These are phyloP conservation scores for Isoperla grammatica DNA, from an alignment of 2,888 invertebrate species.

Conservation along the genomic window DNA sequence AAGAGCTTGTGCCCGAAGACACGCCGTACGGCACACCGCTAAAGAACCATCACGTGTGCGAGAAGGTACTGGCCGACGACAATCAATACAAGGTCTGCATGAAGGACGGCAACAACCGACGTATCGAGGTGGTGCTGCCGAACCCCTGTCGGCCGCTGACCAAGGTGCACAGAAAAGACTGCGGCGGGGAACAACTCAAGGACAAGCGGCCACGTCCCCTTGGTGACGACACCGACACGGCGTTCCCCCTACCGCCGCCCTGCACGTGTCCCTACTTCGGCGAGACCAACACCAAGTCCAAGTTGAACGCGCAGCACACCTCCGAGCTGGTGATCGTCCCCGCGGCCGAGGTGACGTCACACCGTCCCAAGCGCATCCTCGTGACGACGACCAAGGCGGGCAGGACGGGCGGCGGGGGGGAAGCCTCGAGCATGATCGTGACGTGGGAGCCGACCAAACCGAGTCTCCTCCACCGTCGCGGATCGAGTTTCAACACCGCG, in stretches of 20 bases:
- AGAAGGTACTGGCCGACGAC: too few species aligned
- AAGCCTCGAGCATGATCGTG: constrained; percentile 42
- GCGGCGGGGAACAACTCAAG: background rate
- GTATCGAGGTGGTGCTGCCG: background rate
- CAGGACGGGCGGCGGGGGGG: constrained; percentile 21
- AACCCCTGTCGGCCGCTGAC: background rate
- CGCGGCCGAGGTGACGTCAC: constrained; percentile 41
- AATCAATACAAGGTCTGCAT: background rate
- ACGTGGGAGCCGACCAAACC: constrained; percentile 58
- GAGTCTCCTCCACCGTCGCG: constrained; percentile 40
- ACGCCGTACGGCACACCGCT: background rate
- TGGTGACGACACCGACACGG: background rate
- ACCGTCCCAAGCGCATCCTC: constrained; percentile 44
- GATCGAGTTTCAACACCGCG: constrained; percentile 60
- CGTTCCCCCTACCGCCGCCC: constrained; percentile 58
- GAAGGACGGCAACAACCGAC: constrained; percentile 2
- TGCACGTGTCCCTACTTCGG: constrained; percentile 81
- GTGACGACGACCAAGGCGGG: background rate
- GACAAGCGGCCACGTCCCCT: too few species aligned
- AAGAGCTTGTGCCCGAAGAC: background rate
- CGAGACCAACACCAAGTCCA: constrained; percentile 49
- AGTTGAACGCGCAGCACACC: constrained; percentile 24
- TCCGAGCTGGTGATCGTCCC: constrained; percentile 30
- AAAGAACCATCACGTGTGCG: too few species aligned
- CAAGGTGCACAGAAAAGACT: constrained; percentile 7